Evolutionary conservation across 2,888 invertebrate species (phyloP).

Genomic region (Phengaris alcon): DNA sequence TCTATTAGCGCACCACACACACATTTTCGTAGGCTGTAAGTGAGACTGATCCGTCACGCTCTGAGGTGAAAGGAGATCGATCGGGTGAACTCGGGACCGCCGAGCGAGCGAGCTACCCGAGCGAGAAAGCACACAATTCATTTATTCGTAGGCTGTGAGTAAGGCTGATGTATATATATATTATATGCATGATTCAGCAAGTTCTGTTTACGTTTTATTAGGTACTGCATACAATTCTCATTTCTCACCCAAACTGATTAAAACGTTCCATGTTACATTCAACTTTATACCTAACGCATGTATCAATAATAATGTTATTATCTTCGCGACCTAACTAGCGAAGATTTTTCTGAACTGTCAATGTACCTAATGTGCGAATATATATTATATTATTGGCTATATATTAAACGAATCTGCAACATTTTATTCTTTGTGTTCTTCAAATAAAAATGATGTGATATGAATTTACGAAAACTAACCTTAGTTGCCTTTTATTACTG

Average conservation of each 20-base stretch:
- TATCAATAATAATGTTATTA: not conserved
- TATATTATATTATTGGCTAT: too few relatives aligned
- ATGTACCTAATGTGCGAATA: not conserved
- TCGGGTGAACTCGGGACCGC: too few relatives aligned
- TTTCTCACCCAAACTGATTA: not conserved
- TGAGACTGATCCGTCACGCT: too few relatives aligned
- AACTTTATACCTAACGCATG: not conserved
- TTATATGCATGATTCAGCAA: slow-evolving; percentile 60
- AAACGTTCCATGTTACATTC: not conserved
- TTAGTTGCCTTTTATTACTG: not conserved
- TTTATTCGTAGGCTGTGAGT: too few relatives aligned
- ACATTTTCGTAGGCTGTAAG: too few relatives aligned
- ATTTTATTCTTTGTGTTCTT: not conserved
- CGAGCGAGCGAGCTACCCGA: too few relatives aligned
- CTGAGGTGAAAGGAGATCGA: too few relatives aligned
- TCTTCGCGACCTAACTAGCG: not conserved
- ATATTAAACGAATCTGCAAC: not conserved
- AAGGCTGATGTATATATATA: too few relatives aligned
- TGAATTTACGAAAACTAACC: not conserved
- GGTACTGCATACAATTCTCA: not conserved
- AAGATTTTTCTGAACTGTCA: not conserved
- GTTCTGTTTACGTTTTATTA: slow-evolving; percentile 39
- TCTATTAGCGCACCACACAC: too few relatives aligned
- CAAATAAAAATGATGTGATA: not conserved
- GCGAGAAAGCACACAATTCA: too few relatives aligned